Base-by-base conservation (phyloP, 64 coral and sea anemone species). In the Porites lutea region DNA sequence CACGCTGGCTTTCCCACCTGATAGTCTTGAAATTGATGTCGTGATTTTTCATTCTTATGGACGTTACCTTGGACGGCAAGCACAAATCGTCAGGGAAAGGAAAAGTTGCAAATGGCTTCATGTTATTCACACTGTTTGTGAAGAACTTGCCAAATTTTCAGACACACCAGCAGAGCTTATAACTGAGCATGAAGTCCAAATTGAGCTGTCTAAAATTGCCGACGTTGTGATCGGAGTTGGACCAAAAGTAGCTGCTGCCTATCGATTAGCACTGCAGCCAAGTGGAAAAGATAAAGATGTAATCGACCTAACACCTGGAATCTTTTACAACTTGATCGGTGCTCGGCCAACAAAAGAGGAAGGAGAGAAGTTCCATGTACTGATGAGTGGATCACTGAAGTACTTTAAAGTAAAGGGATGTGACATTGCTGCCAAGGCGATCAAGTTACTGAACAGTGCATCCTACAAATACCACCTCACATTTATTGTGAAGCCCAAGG, bases 321-420 rank as follows among this genome's bases (percentile, higher is more conserved):
- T 84, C 9, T 69, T 69, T 18, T 18, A 68, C 15, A 69, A 84
- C 46, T 68, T 84, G 10, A 21, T 84, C 13, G 46, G 64, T 69
- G 61, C 52, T 1, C 81, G 63, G 11, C 81, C 61, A 50, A 13
- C 63, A 13, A 4, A 51, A 52, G 37, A 66, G 14, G 46, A 84
- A 21, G 19, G 81, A 51, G 81, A 84, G 52, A 68, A 9, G 18
- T 84, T 84, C 2, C 62, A 1, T 52, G 62, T 84, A 47, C 48
- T 84, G 13, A 67, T 84, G 8, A 84, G 81, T 68, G 81, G 62
- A 11, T 84, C 81, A 8, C 20, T 12, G 4, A 84, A 84, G 47
- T 84, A 84, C 49, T 84, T 68, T 23, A 69, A 84, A 68, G 48
- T 84, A 45, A 84, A 84, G 48, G 81, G 81, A 51, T 84, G 81